Percentiles rank a stretch among this genome's conserved stretches.
Conservation (phyloP, 92 coral and sea anemone genomes). For the Siderastrea radians region DNA sequence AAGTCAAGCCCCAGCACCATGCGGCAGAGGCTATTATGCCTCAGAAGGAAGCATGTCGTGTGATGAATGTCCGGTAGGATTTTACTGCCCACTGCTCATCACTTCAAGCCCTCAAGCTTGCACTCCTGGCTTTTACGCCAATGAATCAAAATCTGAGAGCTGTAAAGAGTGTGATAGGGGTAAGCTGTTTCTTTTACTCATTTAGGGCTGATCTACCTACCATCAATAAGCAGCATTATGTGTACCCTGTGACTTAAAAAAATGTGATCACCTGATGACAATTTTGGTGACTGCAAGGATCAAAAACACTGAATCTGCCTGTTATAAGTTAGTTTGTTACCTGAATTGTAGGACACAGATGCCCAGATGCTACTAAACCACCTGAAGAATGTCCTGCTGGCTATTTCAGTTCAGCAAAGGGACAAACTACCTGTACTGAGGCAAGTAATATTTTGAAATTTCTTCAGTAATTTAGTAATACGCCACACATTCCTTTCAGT, state of each 20-base stretch:
- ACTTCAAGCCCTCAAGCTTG: constrained; percentile 77
- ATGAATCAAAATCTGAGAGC: constrained; percentile 66
- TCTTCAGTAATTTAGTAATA: neutral
- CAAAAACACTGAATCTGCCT: no score
- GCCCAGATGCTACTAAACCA: constrained; percentile 75
- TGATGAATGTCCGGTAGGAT: constrained; percentile 80
- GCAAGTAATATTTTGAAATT: constrained; percentile 43
- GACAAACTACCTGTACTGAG: constrained; percentile 81
- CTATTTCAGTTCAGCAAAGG: constrained; percentile 81
- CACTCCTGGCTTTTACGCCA: constrained; percentile 89
- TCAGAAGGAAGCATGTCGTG: constrained; percentile 75
- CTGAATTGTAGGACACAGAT: constrained; percentile 76
- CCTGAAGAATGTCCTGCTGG: constrained; percentile 90
- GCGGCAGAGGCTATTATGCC: constrained; percentile 84
- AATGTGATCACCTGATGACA: no score
- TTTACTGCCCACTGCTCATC: constrained; percentile 81
- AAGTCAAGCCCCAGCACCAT: constrained; percentile 33
- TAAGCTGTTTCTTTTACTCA: constrained; percentile 23
- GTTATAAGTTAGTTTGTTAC: neutral
- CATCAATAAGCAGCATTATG: no score
- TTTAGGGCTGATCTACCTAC: neutral
- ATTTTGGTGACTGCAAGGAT: no score
- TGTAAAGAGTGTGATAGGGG: constrained; percentile 93
- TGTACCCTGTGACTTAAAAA: no score
- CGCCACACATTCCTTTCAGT: no score